Evolutionary conservation across 1,140 invertebrate species (phyloP).

Genomic region (Lepidurus arcticus): DNA sequence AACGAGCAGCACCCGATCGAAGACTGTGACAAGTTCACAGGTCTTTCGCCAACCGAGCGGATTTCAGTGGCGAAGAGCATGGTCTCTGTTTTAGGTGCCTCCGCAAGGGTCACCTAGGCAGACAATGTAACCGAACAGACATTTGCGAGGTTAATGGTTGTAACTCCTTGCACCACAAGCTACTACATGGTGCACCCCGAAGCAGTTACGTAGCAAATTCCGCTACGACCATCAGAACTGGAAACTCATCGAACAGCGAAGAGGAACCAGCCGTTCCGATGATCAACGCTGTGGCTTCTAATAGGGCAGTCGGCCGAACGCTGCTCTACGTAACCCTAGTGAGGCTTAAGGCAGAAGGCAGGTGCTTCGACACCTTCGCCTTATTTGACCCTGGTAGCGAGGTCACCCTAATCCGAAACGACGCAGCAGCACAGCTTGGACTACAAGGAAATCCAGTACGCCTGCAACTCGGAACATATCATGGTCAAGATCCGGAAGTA

Average conservation of each 20-base stretch:
- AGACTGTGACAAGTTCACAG: background rate
- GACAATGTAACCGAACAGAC: background rate
- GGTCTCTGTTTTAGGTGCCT: background rate
- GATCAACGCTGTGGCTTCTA: background rate
- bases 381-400: constrained; percentile 29
- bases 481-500: constrained; percentile 26
- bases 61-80: background rate
- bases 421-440: constrained; percentile 6
- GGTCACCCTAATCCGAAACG: constrained; percentile 11
- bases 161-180: background rate
- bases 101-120: background rate
- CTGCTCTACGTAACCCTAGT: constrained; percentile 9
- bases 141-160: background rate
- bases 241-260: background rate
- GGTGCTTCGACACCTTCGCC: constrained; percentile 23
- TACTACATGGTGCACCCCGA: background rate
- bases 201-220: background rate
- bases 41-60: background rate
- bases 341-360: background rate
- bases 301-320: background rate
- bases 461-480: constrained; percentile 26
- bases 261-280: background rate
- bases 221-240: background rate
- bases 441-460: background rate
- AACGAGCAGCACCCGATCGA: background rate